Evolutionary conservation across 2,888 invertebrate genomes (phyloP), one percentile per base, ranked within the genome.

Genomic region (Macrosiphum euphorbiae): DNA sequence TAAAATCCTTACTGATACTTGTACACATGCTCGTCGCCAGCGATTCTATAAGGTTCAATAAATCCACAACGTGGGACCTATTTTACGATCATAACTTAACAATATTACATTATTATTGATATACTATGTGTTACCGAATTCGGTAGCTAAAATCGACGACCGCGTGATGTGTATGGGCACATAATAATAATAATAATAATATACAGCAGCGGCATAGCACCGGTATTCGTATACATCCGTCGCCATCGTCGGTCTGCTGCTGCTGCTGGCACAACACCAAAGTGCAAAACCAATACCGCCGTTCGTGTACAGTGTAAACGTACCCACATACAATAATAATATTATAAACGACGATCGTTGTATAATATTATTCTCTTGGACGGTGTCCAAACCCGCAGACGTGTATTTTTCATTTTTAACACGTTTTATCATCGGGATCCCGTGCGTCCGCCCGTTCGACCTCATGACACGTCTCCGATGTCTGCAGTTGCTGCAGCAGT

Each of bases 231-330:
- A 47, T 86, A 86, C 47, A 28, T 52, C 52, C 16, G 52, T 35
- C 78, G 35, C 41, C 24, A 13, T 52, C 10, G 88, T 52, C 20
- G 35, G 52, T 24, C 52, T 20, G 87, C 50, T 26, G 44, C 28
- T 67, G 67, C 44, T 24, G 28, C 91, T 91, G 91, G 91, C 91
- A 92, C 58, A 35, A 28, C 26, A 35, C 86, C 91, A 92, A 92
- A 86, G 61, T 47, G 26, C 61, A 86, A 91, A 85, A 86, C 91
- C 91, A n/a, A 91, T 41, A 78, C 26, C 28, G 28, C 41, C 88
- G 44, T 58, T 28, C 58, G 41, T 20, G 24, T 20, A 26, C 4
- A 0, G 55, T 11, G 28, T 28, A 50, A 3, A 13, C 3, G 8
- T 88, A 88, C n/a, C 55, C 35, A 13, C 35, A 13, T 55, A 55